Percentiles rank a stretch among this genome's conserved stretches.
Conservation (phyloP, 2,888 invertebrate genomes). For the Himalopsyche japonica region DNA sequence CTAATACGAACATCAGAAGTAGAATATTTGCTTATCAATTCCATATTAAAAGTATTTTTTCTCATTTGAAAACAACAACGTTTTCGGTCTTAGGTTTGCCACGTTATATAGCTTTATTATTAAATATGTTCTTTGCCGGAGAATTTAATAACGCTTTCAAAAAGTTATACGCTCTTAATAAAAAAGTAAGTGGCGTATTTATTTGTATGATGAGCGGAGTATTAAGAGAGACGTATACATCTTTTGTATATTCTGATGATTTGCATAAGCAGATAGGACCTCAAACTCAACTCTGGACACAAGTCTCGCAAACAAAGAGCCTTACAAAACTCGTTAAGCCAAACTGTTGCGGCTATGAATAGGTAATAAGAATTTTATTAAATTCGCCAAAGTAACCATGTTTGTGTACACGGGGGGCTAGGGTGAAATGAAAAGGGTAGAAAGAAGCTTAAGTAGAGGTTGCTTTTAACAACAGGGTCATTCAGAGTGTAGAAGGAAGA, state of each 20-base stretch:
- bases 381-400: conserved; percentile 20
- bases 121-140: no score
- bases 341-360: conserved; percentile 39
- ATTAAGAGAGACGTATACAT: neutral
- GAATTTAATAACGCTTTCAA: no score
- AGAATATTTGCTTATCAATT: no score
- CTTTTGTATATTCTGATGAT: conserved; percentile 23
- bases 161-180: neutral
- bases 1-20: no score
- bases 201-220: neutral
- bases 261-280: conserved; percentile 37
- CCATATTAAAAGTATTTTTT: no score
- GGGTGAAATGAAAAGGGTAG: neutral
- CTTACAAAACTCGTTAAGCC: conserved; percentile 37
- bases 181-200: neutral
- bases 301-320: conserved; percentile 34
- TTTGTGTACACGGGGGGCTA: neutral
- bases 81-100: no score
- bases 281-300: conserved; percentile 25
- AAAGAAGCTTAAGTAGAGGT: neutral
- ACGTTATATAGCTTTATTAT: no score
- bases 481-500: neutral
- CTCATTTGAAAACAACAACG: no score
- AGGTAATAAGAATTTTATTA: conserved; percentile 39
- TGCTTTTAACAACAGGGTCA: neutral